Conservation (phyloP, 2,888 invertebrate genomes). For the Prenolepis imparis region DNA sequence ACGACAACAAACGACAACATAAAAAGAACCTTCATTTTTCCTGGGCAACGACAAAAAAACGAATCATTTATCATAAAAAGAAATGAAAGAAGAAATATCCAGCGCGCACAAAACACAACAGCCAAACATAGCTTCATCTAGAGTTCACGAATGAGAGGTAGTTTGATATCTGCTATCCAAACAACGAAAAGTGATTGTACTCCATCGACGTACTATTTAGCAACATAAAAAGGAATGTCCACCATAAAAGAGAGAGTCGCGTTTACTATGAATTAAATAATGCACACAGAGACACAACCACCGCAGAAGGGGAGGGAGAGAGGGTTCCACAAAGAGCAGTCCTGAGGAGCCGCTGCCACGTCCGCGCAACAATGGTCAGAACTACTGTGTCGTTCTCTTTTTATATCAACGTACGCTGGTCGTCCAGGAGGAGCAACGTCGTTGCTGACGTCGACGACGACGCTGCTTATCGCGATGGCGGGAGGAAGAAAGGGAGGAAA, state of each 20-base stretch:
- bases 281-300: conserved; percentile 38
- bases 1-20: not conserved
- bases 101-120: conserved; percentile 37
- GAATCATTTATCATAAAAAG: not conserved
- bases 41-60: not conserved
- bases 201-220: conserved; percentile 44
- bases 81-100: not conserved
- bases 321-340: conserved; percentile 6
- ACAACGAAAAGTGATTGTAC: conserved; percentile 32
- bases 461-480: conserved; percentile 50
- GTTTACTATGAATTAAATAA: conserved; percentile 40
- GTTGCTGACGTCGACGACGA: conserved; percentile 68
- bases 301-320: not conserved
- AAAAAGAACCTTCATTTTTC: conserved; percentile 10
- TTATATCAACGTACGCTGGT: conserved; percentile 66
- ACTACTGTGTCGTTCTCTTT: conserved; percentile 57
- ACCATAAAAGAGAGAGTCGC: conserved; percentile 9
- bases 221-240: conserved; percentile 35
- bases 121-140: conserved; percentile 38
- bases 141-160: conserved; percentile 40
- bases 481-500: conserved; percentile 34
- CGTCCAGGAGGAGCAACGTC: conserved; percentile 63
- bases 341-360: conserved; percentile 26
- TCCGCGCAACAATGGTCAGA: conserved; percentile 33
- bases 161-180: conserved; percentile 49